Conservation (phyloP, 2,797 vertebrate genomes). For the Pagetopsis macropterus region DNA sequence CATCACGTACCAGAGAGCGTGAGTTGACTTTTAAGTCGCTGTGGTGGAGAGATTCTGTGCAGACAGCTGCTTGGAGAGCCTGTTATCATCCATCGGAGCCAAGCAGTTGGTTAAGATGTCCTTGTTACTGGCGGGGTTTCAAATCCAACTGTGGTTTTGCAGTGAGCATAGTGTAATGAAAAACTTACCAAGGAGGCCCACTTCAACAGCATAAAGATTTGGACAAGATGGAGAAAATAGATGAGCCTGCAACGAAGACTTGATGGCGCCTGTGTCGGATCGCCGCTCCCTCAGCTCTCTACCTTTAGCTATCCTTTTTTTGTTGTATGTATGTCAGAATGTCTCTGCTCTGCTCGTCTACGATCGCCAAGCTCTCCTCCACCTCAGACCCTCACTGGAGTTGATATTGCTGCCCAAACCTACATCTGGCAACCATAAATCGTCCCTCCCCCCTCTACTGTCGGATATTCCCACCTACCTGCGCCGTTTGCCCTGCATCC, state of each 20-base stretch:
- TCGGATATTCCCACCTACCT: too few species aligned
- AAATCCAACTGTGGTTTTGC: conserved; percentile 42
- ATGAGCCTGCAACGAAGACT: background rate
- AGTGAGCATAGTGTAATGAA: conserved; percentile 5
- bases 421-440: too few species aligned
- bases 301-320: too few species aligned
- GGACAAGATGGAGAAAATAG: conserved; percentile 29
- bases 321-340: too few species aligned
- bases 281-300: too few species aligned
- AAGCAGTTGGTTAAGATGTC: conserved; percentile 50
- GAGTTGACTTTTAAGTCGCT: conserved; percentile 28
- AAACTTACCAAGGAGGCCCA: conserved; percentile 17
- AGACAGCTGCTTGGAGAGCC: conserved; percentile 40
- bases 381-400: too few species aligned
- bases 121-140: conserved; percentile 40
- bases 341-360: too few species aligned
- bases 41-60: conserved; percentile 9
- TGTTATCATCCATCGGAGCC: conserved; percentile 30
- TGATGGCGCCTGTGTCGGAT: too few species aligned
- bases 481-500: too few species aligned
- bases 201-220: conserved; percentile 7
- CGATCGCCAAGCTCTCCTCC: too few species aligned
- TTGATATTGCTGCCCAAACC: too few species aligned
- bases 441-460: too few species aligned
- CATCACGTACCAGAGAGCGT: conserved; percentile 18